A percentile compares a stretch with the other conserved stretches of the same genome.
Conservation (phyloP, 1,140 invertebrate genomes). For the Sipha flava region DNA sequence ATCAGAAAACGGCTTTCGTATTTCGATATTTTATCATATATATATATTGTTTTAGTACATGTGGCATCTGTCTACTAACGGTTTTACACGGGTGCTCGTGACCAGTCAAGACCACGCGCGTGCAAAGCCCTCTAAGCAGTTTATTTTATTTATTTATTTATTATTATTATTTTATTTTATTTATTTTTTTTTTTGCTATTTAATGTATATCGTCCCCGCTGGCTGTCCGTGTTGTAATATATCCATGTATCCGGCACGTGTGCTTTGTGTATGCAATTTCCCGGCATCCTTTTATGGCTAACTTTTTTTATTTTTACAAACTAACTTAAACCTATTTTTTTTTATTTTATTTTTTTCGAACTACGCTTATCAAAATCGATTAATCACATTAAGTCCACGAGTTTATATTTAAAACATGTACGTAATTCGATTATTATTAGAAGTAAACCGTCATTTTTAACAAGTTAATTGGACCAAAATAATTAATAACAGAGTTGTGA, state of each 20-base stretch:
- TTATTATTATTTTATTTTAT: not conserved
- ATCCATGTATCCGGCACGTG: no score
- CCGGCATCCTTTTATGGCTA: not conserved
- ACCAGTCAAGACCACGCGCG: not conserved
- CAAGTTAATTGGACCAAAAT: no score
- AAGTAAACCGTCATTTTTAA: no score
- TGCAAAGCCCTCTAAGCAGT: not conserved
- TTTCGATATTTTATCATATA: not conserved
- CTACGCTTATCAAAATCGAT: no score
- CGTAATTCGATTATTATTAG: no score
- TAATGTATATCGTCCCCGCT: constrained; percentile 18
- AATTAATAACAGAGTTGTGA: no score
- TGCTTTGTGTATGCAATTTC: not conserved
- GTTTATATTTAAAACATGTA: no score
- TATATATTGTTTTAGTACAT: not conserved
- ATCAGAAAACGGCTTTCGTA: not conserved
- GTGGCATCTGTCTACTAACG: not conserved
- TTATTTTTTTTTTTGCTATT: not conserved
- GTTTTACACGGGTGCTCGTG: constrained; percentile 5
- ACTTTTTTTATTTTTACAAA: not conserved
- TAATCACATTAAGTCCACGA: no score
- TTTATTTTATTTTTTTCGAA: no score
- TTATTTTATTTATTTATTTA: not conserved
- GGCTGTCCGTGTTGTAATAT: not conserved
- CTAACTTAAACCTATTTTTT: not conserved